These are phyloP conservation scores for Chalcosyrphus nemorum DNA, from an alignment of 2,888 invertebrate species.

Conservation along the genomic window DNA sequence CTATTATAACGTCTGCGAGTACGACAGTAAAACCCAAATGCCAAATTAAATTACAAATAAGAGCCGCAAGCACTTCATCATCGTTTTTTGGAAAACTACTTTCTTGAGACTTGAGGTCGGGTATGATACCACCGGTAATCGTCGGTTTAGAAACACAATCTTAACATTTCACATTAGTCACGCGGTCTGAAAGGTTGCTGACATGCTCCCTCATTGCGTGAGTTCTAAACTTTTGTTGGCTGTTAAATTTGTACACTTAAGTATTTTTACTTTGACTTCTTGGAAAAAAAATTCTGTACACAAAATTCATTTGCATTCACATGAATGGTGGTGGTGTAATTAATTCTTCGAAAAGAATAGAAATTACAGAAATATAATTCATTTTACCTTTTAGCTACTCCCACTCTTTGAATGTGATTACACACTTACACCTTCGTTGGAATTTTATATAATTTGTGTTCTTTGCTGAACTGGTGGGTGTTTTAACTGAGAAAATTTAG, in stretches of 20 bases:
- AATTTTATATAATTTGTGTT: too few relatives aligned
- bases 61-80: not conserved
- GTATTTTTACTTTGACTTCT: not conserved
- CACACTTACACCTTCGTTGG: too few relatives aligned
- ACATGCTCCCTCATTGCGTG: not conserved
- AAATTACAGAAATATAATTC: too few relatives aligned
- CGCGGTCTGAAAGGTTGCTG: not conserved
- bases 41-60: not conserved
- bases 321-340: not conserved
- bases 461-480: too few relatives aligned
- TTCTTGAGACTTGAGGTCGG: not conserved
- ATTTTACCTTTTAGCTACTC: too few relatives aligned
- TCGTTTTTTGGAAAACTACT: not conserved
- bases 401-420: too few relatives aligned
- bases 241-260: not conserved
- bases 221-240: not conserved
- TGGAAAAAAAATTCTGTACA: not conserved
- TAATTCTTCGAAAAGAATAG: too few relatives aligned
- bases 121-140: conserved; percentile 19
- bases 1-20: not conserved
- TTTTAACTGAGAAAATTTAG: too few relatives aligned
- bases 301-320: not conserved
- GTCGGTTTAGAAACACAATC: conserved; percentile 17
- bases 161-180: conserved; percentile 19
- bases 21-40: not conserved